Conservation (phyloP, 2,113 vertebrate genomes). For the Pseudonaja textilis region DNA sequence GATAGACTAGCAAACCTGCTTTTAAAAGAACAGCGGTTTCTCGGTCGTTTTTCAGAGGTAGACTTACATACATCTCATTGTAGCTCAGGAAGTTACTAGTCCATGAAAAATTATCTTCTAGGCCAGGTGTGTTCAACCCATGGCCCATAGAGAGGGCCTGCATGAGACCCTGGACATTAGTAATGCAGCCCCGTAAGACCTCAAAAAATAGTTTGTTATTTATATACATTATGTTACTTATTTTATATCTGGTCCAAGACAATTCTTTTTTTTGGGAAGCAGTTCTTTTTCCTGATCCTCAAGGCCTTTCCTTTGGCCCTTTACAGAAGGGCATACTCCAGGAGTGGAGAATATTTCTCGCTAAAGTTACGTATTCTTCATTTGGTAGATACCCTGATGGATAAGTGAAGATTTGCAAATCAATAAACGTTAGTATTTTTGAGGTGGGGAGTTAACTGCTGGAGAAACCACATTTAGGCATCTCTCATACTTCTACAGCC, state of each 20-base stretch:
- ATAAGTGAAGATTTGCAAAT: too few species aligned
- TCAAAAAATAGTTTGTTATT: neutral
- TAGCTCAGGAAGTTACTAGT: neutral
- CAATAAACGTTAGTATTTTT: too few species aligned
- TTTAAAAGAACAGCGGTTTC: neutral
- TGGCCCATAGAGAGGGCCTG: neutral
- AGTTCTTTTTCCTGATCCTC: too few species aligned
- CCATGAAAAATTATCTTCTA: neutral
- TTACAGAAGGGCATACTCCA: too few species aligned
- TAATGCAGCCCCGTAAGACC: neutral
- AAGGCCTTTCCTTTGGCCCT: too few species aligned
- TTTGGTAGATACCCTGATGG: too few species aligned
- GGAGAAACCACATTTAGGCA: too few species aligned
- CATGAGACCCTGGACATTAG: neutral
- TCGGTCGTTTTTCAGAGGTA: neutral
- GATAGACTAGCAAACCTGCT: neutral
- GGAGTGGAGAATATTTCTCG: too few species aligned
- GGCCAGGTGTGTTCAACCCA: neutral
- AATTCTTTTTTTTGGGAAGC: neutral
- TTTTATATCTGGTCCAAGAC: neutral
- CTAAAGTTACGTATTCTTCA: too few species aligned
- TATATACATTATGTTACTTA: neutral
- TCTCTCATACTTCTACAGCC: too few species aligned
- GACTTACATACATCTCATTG: neutral
- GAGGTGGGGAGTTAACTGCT: too few species aligned